These are phyloP conservation scores for Steinernema khuongi DNA, from an alignment of 1,140 invertebrate genomes.

Conservation along the genomic window DNA sequence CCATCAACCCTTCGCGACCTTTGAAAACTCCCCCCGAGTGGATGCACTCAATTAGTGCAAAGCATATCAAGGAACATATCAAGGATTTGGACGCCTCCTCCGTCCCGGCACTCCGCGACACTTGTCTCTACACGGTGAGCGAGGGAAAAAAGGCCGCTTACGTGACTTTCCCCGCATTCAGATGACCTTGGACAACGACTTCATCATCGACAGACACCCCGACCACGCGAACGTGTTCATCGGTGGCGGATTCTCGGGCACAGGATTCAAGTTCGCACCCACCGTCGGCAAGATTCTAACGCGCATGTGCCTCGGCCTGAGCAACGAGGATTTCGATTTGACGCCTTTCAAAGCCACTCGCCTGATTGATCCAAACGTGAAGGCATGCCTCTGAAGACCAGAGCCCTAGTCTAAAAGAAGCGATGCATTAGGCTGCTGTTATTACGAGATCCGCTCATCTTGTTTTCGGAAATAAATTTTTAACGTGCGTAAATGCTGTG, in stretches of 20 bases:
- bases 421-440: background rate
- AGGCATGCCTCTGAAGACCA: background rate
- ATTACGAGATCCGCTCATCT: background rate
- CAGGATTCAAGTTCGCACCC: slow-evolving; percentile 49
- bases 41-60: slow-evolving; percentile 2
- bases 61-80: slow-evolving; percentile 43
- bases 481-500: background rate
- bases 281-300: slow-evolving; percentile 42
- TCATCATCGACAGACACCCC: slow-evolving; percentile 45
- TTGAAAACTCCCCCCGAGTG: slow-evolving; percentile 17
- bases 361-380: background rate
- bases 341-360: background rate
- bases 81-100: slow-evolving; percentile 32
- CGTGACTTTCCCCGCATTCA: slow-evolving; percentile 27
- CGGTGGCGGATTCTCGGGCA: slow-evolving; percentile 48
- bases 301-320: slow-evolving; percentile 19
- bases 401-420: background rate
- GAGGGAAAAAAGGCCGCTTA: background rate
- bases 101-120: slow-evolving; percentile 25
- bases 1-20: slow-evolving; percentile 20
- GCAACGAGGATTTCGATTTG: background rate
- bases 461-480: slow-evolving; percentile 14
- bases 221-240: slow-evolving; percentile 41
- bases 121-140: slow-evolving; percentile 45
- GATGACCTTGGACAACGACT: slow-evolving; percentile 44